Base-by-base conservation (phyloP, 2,888 invertebrate species). In the Altica lythri region DNA sequence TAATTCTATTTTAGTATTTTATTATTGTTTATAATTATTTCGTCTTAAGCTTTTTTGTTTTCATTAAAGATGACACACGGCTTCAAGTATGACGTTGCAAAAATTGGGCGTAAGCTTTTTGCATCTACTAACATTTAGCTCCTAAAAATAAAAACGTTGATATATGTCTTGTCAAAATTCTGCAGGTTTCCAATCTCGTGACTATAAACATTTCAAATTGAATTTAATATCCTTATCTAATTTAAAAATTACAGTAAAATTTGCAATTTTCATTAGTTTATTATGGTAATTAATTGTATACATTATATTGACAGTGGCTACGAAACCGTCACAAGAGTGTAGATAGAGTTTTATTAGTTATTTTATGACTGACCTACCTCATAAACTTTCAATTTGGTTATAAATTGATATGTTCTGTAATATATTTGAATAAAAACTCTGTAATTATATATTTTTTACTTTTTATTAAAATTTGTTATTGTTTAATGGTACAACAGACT, bases 21-120 rank as follows among this genome's bases (percentile, higher is more conserved):
- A n/a, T 34, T 32, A 4, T 22, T 25, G 4, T 40, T 40, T 22
- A 13, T 22, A 22, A 40, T 40, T 25, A 14, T 43, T 47, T 47
- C 25, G 9, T 8, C 16, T 16, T 35, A 2, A 40, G 38, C 47
- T 29, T 47, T n/a, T n/a, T 47, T 47, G 47, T 47, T 47, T 47
- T 47, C 47, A 14, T 47, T 37, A 27, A 10, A 22, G 27, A 35
- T 47, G 35, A 37, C 47, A 47, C 10, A 27, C 19, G 38, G 13
- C 13, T 37, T 37, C 37, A 38, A 5, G 29, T 47, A 37, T 47
- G 47, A 47, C 47, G 47, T 47, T 47, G 47, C 38, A 38, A 47
- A 47, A 47, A 47, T 47, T 47, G 47, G 47, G 47, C 47, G 47
- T 47, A 47, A 27, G 2, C 18, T 35, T 46, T 46, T 46, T 40